Evolutionary conservation across 2,113 vertebrate genomes (phyloP).

Genomic region (Ailuropoda melanoleuca): DNA sequence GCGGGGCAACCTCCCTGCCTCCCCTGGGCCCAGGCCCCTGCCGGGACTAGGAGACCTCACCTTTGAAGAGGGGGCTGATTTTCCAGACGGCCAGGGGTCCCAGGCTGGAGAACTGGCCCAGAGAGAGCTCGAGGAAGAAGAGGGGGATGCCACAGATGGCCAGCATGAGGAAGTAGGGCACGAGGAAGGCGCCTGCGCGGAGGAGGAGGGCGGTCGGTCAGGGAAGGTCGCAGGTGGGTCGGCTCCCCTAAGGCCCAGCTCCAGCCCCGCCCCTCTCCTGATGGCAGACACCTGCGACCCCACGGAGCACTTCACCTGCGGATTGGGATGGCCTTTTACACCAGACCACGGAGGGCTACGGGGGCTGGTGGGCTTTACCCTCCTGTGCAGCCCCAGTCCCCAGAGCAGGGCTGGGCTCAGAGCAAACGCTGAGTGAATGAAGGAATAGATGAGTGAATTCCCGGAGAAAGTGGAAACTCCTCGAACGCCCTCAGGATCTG

Average conservation of each 20-base stretch:
- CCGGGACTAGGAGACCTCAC: conserved; percentile 64
- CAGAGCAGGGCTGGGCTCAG: not conserved
- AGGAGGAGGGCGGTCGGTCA: not conserved
- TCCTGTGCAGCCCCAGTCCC: not conserved
- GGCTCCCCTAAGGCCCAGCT: not conserved
- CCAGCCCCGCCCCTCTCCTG: fast-evolving
- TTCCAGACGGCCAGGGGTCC: conserved; percentile 88
- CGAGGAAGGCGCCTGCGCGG: conserved; percentile 85
- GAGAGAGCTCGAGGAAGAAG: conserved; percentile 89
- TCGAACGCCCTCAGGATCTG: not conserved
- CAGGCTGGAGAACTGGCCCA: conserved; percentile 90
- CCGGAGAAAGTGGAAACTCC: not conserved
- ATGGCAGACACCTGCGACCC: not conserved
- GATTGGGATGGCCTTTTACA: not conserved
- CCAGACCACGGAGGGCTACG: not conserved
- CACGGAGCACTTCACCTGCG: not conserved
- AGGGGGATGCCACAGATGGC: conserved; percentile 89
- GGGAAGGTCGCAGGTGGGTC: not conserved
- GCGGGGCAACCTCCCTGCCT: not conserved
- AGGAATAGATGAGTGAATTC: not conserved
- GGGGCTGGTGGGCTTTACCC: not conserved
- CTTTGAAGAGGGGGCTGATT: conserved; percentile 91
- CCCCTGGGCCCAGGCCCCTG: not conserved
- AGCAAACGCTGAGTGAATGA: not conserved
- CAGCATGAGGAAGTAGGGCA: conserved; percentile 91